A percentile compares a stretch with the other conserved stretches of the same genome.
Conservation (phyloP, 2,113 vertebrate species). For the Sakesphorus luctuosus region DNA sequence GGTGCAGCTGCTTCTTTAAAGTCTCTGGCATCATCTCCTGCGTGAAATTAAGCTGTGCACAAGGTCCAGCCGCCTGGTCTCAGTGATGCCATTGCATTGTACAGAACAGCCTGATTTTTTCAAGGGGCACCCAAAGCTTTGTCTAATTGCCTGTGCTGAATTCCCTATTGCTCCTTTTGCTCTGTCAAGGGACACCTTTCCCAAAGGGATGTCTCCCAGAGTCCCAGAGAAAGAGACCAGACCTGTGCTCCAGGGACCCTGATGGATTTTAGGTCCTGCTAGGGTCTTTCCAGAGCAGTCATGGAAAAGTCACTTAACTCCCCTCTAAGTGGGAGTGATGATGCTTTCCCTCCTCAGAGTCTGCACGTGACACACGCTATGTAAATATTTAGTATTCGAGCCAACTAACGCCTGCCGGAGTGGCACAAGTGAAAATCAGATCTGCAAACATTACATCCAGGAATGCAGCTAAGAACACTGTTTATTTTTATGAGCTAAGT, state of each 20-base stretch:
- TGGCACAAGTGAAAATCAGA: constrained; percentile 49
- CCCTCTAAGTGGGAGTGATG: background rate
- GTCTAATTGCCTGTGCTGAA: background rate
- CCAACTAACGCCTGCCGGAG: background rate
- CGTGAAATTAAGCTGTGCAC: background rate
- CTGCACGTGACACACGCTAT: background rate
- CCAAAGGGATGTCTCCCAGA: background rate
- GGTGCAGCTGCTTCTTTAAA: constrained; percentile 44
- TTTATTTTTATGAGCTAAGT: constrained; percentile 64
- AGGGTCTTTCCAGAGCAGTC: background rate
- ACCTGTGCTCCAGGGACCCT: background rate
- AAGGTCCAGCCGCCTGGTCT: background rate
- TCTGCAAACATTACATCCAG: constrained; percentile 54
- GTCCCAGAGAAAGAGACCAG: background rate
- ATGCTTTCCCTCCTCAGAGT: constrained; percentile 7
- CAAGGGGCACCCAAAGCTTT: background rate
- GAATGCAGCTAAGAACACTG: constrained; percentile 35
- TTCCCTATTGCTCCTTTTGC: background rate
- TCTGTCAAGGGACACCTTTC: background rate
- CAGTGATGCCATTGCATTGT: background rate
- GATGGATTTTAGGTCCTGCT: background rate
- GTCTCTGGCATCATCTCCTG: background rate
- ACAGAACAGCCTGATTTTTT: background rate
- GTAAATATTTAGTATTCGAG: constrained; percentile 65
- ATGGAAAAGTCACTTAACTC: background rate